Percentiles rank a stretch among this genome's conserved stretches.
These are phyloP conservation scores for Chroicocephalus ridibundus DNA, from an alignment of 2,113 vertebrate genomes.

Conservation along the genomic window DNA sequence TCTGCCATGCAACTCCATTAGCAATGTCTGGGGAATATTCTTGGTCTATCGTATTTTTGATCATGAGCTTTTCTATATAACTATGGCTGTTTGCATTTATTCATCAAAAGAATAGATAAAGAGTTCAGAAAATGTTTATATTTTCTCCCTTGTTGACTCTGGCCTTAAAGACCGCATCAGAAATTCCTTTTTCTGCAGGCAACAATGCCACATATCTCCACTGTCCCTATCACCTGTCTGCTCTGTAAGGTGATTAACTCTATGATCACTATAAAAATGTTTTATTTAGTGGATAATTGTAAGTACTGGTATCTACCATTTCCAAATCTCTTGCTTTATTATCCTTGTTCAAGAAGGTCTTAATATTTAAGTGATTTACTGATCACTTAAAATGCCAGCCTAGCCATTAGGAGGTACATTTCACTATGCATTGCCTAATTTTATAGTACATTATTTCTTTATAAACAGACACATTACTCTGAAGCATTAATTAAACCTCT, in stretches of 20 bases:
- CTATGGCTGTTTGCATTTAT: slow-evolving; percentile 11
- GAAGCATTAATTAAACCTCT: slow-evolving; percentile 76
- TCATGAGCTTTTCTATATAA: background rate
- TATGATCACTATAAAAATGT: slow-evolving; percentile 74
- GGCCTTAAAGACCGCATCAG: background rate
- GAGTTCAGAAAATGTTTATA: background rate
- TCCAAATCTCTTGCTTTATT: slow-evolving; percentile 78
- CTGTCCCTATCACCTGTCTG: slow-evolving; percentile 50
- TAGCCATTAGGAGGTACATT: slow-evolving; percentile 75
- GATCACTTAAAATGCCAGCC: slow-evolving; percentile 76
- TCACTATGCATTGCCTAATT: slow-evolving; percentile 72
- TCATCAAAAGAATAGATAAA: slow-evolving; percentile 36
- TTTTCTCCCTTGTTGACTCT: background rate
- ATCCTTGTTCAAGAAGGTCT: slow-evolving; percentile 76
- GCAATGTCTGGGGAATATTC: background rate
- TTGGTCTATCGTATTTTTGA: background rate
- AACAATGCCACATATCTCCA: background rate
- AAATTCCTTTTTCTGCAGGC: background rate
- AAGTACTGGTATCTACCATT: slow-evolving; percentile 56
- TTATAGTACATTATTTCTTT: slow-evolving; percentile 81
- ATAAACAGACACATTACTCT: slow-evolving; percentile 77
- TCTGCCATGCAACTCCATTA: background rate
- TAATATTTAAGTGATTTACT: slow-evolving; percentile 81
- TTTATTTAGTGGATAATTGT: slow-evolving; percentile 78
- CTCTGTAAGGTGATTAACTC: slow-evolving; percentile 66